Conservation (phyloP, 2,113 vertebrate species). For the Macroglossus sobrinus region DNA sequence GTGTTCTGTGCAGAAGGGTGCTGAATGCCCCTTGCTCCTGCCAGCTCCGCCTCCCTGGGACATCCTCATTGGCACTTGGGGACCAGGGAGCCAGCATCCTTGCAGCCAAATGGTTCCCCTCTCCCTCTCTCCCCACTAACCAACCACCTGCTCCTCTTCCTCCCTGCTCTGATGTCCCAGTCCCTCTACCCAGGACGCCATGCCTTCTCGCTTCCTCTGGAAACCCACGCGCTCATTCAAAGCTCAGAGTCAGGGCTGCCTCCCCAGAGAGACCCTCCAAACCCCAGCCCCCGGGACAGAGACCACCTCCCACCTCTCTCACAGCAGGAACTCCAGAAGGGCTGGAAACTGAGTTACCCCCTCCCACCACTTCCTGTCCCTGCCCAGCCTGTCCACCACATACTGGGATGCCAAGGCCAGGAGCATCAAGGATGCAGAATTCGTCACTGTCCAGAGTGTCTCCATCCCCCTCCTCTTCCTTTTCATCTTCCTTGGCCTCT, state of each 20-base stretch:
- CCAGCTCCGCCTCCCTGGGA: background rate
- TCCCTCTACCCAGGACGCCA: background rate
- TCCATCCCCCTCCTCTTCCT: conserved; percentile 78
- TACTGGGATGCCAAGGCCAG: conserved; percentile 93
- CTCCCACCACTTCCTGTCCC: background rate
- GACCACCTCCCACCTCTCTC: background rate
- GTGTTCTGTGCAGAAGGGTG: background rate
- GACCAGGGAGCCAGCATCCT: background rate
- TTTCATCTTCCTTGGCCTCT: conserved; percentile 53
- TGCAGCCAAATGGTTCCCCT: background rate
- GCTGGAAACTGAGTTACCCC: too few relatives aligned
- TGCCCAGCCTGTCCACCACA: conserved; percentile 30
- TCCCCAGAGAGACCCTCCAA: background rate
- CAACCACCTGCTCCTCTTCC: too few relatives aligned
- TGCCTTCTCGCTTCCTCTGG: background rate
- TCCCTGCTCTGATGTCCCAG: background rate
- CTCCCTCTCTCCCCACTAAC: fast-evolving
- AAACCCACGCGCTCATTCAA: background rate
- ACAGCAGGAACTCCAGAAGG: background rate
- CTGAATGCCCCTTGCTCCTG: background rate
- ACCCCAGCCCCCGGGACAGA: background rate
- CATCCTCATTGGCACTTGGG: background rate
- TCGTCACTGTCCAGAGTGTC: conserved; percentile 91
- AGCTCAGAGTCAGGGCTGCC: background rate
- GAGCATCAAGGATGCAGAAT: conserved; percentile 94